These are phyloP conservation scores for Lepidurus couesii DNA, from an alignment of 1,140 invertebrate genomes.

Conservation along the genomic window DNA sequence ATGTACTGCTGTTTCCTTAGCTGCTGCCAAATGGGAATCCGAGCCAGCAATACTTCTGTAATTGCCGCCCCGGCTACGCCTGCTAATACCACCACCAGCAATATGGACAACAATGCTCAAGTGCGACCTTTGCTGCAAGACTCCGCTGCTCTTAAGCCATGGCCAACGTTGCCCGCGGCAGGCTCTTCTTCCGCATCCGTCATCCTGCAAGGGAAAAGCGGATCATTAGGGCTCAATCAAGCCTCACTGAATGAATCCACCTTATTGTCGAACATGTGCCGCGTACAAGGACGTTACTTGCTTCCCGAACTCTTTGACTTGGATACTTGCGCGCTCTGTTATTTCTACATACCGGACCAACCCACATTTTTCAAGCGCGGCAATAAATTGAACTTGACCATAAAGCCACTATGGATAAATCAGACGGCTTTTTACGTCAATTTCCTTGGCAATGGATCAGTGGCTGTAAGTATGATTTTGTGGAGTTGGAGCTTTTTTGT, in stretches of 20 bases:
- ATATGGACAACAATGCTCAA: not conserved
- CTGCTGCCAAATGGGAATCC: not conserved
- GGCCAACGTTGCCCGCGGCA: not conserved
- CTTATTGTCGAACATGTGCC: conserved; percentile 20
- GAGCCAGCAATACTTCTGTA: not conserved
- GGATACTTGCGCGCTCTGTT: conserved; percentile 43
- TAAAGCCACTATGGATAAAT: not conserved
- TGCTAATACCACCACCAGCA: not conserved
- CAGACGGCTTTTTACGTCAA: conserved; percentile 27
- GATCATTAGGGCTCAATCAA: not conserved
- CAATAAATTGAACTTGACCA: conserved; percentile 27
- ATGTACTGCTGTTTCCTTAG: not conserved
- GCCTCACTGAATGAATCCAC: not conserved
- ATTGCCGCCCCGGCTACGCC: not conserved
- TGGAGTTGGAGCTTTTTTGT: not conserved
- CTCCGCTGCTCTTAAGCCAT: not conserved
- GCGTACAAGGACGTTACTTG: conserved; percentile 32
- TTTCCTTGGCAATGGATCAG: conserved; percentile 30
- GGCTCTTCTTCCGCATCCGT: not conserved
- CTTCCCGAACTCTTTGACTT: conserved; percentile 38
- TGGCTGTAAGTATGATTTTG: not conserved
- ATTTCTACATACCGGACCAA: conserved; percentile 39
- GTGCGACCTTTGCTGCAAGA: not conserved
- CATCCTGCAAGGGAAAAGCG: not conserved
- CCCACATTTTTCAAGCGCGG: conserved; percentile 28